Conservation (phyloP, 2,888 invertebrate genomes). For the Macrophya alboannulata region DNA sequence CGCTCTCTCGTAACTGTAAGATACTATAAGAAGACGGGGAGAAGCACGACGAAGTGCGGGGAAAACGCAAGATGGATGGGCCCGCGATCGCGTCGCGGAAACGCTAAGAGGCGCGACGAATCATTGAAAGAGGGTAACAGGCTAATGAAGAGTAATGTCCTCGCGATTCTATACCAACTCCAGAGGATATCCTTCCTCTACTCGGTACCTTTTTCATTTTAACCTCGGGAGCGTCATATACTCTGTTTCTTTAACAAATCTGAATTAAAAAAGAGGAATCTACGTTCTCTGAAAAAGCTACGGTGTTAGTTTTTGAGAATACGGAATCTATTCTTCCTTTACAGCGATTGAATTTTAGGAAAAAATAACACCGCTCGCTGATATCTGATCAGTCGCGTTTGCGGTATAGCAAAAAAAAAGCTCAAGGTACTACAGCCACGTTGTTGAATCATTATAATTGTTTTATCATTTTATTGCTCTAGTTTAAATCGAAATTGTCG, state of each 20-base stretch:
- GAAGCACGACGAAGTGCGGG: constrained; percentile 59
- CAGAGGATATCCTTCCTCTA: neutral
- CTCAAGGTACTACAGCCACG: neutral
- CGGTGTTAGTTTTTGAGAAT: no score
- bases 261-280: neutral
- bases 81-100: constrained; percentile 70
- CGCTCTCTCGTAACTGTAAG: constrained; percentile 77
- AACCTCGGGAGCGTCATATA: neutral
- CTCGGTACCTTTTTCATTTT: neutral
- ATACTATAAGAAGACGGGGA: constrained; percentile 62
- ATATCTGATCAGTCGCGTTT: neutral
- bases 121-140: constrained; percentile 76
- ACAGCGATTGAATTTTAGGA: neutral
- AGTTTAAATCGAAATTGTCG: constrained; percentile 32
- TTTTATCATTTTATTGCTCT: constrained; percentile 36
- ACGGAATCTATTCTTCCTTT: neutral
- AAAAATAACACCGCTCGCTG: neutral
- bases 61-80: constrained; percentile 74
- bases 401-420: constrained; percentile 19
- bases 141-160: constrained; percentile 77
- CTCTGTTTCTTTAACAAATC: neutral
- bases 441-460: constrained; percentile 31
- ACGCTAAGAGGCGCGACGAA: constrained; percentile 78
- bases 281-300: neutral
- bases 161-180: constrained; percentile 27